Conservation (phyloP, 2,888 invertebrate species). For the Adineta ricciae region DNA sequence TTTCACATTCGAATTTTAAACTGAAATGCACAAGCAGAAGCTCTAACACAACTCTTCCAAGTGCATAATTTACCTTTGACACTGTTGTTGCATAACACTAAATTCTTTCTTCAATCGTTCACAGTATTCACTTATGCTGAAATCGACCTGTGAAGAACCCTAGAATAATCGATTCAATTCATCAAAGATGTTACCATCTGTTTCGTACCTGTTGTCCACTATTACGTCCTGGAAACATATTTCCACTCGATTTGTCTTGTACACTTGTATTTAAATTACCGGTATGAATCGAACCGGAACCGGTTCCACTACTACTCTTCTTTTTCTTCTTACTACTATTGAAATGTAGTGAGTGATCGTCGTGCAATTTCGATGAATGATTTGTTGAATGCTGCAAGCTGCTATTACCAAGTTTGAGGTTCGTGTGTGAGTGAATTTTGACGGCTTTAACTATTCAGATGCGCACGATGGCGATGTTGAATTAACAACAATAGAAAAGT, state of each 20-base stretch:
- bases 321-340: constrained; percentile 4
- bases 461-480: constrained; percentile 14
- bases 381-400: neutral
- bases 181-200: neutral
- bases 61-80: constrained; percentile 21
- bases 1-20: constrained; percentile 89
- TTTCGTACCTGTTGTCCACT: neutral
- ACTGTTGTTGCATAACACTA: constrained; percentile 29
- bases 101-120: constrained; percentile 34
- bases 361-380: constrained; percentile 2
- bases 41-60: too few relatives aligned
- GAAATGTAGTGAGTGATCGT: neutral
- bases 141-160: neutral
- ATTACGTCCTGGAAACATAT: constrained; percentile 19
- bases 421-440: constrained; percentile 22
- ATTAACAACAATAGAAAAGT: neutral
- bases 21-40: neutral
- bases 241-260: neutral
- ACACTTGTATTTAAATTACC: neutral
- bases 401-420: constrained; percentile 18
- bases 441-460: neutral
- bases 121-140: constrained; percentile 24
- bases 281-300: neutral
- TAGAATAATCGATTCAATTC: neutral
- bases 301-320: neutral